Evolutionary conservation across 2,113 vertebrate genomes (phyloP).

Genomic region (Pitta sordida): DNA sequence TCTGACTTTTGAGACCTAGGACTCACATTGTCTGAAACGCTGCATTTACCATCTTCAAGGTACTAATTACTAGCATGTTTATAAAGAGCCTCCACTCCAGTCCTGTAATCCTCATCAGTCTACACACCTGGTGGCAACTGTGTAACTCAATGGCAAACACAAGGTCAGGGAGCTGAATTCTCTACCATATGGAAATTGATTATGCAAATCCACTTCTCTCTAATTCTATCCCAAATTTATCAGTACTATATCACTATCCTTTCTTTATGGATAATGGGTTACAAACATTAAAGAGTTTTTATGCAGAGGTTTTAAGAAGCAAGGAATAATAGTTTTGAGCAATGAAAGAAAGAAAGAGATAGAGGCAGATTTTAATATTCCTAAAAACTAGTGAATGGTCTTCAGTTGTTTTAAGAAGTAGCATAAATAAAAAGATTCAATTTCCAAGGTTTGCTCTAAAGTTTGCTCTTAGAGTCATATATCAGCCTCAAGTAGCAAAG

Average conservation of each 20-base stretch:
- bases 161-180: neutral
- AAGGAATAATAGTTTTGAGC: neutral
- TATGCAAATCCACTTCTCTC: neutral
- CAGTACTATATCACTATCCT: neutral
- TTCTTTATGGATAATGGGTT: neutral
- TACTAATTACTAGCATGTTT: constrained; percentile 25
- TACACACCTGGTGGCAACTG: neutral
- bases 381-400: neutral
- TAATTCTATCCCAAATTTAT: neutral
- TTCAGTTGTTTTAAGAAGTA: neutral
- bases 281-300: neutral
- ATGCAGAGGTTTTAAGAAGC: neutral
- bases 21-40: neutral
- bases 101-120: neutral
- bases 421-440: neutral
- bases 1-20: neutral
- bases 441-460: neutral
- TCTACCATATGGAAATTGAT: neutral
- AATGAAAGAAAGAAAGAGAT: neutral
- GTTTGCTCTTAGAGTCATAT: neutral
- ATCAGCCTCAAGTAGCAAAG: neutral
- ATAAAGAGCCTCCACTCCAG: neutral
- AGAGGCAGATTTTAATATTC: neutral
- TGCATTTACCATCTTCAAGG: constrained; percentile 6
- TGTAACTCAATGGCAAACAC: neutral